These are phyloP conservation scores for Aphidoletes aphidimyza DNA, from an alignment of 2,888 invertebrate species.

Conservation along the genomic window DNA sequence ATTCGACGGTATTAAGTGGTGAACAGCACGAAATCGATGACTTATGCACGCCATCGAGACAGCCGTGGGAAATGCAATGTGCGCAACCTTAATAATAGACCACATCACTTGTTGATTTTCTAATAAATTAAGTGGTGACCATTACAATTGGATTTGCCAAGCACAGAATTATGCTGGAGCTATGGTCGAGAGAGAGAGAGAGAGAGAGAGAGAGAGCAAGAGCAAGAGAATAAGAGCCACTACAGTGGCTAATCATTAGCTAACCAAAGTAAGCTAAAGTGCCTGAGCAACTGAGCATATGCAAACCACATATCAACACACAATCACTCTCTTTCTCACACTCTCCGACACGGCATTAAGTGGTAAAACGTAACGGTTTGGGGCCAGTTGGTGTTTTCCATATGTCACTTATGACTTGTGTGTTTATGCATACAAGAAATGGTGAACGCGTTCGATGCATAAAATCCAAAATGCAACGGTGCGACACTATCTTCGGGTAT, in stretches of 20 bases:
- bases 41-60: background rate
- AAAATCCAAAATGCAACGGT: background rate
- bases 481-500: background rate
- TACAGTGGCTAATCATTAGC: constrained; percentile 25
- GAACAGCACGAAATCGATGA: background rate
- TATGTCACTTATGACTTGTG: background rate
- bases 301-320: constrained; percentile 32
- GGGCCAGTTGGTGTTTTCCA: background rate
- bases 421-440: background rate
- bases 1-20: no score
- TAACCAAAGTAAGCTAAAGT: background rate
- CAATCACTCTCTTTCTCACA: background rate
- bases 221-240: background rate
- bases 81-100: background rate
- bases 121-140: constrained; percentile 27
- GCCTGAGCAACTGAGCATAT: background rate
- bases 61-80: background rate
- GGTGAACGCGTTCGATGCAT: no score
- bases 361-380: background rate
- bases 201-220: no score
- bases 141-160: constrained; percentile 13
- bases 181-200: background rate
- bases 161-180: background rate
- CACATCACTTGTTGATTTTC: constrained; percentile 48
- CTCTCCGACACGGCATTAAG: no score